Evolutionary conservation across 2,113 vertebrate genomes (phyloP).

Genomic region (Nanger granti): DNA sequence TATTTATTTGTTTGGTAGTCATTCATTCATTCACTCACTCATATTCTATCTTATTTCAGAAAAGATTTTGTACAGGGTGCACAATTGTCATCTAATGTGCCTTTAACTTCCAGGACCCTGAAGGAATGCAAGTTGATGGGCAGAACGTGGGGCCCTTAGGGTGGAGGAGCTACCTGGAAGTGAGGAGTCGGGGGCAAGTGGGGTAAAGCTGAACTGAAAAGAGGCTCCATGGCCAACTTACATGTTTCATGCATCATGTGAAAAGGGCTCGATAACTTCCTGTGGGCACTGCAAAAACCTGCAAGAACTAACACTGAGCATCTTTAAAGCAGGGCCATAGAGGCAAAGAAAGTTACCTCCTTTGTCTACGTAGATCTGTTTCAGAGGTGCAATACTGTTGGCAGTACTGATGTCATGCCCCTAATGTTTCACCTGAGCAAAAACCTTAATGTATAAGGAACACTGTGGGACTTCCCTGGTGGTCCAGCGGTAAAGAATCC

Average conservation of each 20-base stretch:
- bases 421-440: neutral
- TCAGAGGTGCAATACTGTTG: neutral
- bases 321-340: neutral
- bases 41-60: neutral
- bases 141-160: too few relatives aligned
- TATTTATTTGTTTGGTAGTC: neutral
- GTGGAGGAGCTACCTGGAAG: neutral
- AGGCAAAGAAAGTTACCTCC: neutral
- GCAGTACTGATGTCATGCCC: neutral
- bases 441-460: neutral
- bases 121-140: neutral
- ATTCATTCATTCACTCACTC: neutral
- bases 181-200: accelerated
- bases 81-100: neutral
- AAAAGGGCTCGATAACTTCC: neutral
- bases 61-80: neutral
- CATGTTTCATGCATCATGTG: accelerated
- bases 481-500: neutral
- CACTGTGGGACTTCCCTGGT: neutral
- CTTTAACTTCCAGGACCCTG: neutral
- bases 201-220: neutral
- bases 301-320: neutral
- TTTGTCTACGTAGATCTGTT: neutral
- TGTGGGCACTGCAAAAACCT: neutral
- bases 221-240: neutral